A percentile compares a stretch with the other conserved stretches of the same genome.
phyloP scores from a whole-genome alignment of 2,797 vertebrate species.

The Tamandua tetradactyla region DNA sequence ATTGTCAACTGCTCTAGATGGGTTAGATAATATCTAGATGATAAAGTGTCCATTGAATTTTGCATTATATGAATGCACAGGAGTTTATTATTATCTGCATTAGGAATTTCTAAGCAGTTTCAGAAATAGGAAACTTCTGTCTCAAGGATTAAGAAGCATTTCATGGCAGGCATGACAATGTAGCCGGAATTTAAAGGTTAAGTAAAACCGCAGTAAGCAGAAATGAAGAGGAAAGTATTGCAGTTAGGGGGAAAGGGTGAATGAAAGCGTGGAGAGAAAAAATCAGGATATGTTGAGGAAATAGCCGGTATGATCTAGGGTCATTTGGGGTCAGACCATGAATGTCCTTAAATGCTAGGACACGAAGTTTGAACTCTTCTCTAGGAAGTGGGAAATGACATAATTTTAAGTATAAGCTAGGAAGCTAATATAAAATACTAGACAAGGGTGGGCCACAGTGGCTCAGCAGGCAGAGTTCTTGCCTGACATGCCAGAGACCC shows the following conservation, averaged over 20 bases:
- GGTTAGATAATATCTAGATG: neutral
- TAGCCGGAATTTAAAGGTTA: neutral
- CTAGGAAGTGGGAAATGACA: neutral
- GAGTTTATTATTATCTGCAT: neutral
- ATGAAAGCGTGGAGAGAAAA: neutral
- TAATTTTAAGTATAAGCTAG: neutral
- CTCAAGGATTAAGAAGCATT: neutral
- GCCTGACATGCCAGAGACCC: too few species aligned
- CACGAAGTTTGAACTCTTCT: neutral
- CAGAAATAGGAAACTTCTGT: neutral
- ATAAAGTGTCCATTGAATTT: neutral
- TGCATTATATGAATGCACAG: neutral
- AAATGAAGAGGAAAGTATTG: neutral
- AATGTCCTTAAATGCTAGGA: neutral
- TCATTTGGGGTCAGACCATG: neutral
- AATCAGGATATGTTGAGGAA: neutral
- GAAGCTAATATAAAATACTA: too few species aligned
- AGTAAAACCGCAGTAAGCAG: neutral
- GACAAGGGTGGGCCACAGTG: too few species aligned
- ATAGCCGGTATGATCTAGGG: neutral
- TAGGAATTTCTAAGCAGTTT: neutral
- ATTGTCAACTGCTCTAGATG: neutral
- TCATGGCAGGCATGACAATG: neutral
- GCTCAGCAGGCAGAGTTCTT: too few species aligned
- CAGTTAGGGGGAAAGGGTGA: neutral